Evolutionary conservation across 2,888 invertebrate species (phyloP).

Genomic region (Electrophaes corylata): DNA sequence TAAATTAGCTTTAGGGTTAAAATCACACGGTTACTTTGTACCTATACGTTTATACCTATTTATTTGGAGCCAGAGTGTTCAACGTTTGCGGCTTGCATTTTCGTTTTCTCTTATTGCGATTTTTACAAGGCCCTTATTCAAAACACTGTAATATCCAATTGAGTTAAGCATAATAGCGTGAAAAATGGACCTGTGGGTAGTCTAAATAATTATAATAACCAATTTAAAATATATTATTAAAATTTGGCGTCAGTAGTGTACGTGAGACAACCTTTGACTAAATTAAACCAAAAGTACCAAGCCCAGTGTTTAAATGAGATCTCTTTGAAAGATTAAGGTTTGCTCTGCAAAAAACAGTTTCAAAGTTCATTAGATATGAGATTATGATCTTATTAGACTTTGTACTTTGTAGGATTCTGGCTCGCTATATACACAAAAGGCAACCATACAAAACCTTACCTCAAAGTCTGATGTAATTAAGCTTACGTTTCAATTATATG

Average conservation of each 20-base stretch:
- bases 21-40: no score
- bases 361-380: neutral
- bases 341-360: neutral
- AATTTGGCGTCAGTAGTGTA: no score
- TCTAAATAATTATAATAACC: no score
- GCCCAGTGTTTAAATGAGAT: no score
- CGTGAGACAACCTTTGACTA: no score
- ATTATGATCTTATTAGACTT: slow-evolving; percentile 20
- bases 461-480: neutral
- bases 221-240: no score
- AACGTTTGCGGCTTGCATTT: slow-evolving; percentile 4
- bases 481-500: neutral
- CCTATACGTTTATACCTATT: no score
- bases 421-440: slow-evolving; percentile 12
- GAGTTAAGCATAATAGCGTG: neutral
- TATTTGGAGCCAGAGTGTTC: neutral
- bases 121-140: neutral
- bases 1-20: no score
- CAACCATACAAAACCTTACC: slow-evolving; percentile 4
- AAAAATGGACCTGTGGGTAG: neutral
- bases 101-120: neutral
- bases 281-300: no score
- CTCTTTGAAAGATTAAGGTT: no score
- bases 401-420: slow-evolving; percentile 13
- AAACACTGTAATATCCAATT: neutral